Percentiles rank a stretch among this genome's conserved stretches.
Conservation (phyloP, 2,888 invertebrate species). For the Beris chalybata region DNA sequence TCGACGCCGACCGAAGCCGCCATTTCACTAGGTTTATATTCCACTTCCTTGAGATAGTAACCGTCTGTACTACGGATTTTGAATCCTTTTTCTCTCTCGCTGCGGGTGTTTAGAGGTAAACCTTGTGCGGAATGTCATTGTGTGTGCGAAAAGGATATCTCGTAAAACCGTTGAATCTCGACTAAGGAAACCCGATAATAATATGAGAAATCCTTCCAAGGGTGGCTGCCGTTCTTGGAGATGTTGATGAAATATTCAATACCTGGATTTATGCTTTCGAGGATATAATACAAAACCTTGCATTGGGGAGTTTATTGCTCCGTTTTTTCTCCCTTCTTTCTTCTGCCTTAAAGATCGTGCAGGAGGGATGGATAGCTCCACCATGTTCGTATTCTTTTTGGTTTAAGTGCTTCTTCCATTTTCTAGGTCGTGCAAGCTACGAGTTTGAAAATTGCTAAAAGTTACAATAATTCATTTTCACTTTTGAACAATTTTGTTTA, state of each 20-base stretch:
- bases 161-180: conserved; percentile 31
- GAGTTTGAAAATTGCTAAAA: too few species aligned
- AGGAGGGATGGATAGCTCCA: too few species aligned
- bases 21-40: conserved; percentile 4
- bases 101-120: not conserved
- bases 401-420: too few species aligned
- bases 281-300: conserved; percentile 34
- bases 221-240: conserved; percentile 24
- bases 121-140: conserved; percentile 31
- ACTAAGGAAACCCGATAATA: conserved; percentile 28
- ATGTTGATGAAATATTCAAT: conserved; percentile 39
- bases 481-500: too few species aligned
- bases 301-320: conserved; percentile 2
- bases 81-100: too few species aligned
- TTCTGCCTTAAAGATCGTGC: too few species aligned
- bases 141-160: conserved; percentile 31
- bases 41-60: too few species aligned
- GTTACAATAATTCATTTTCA: too few species aligned
- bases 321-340: not conserved
- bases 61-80: too few species aligned
- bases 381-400: too few species aligned
- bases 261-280: conserved; percentile 36
- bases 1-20: not conserved
- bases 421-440: too few species aligned
- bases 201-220: conserved; percentile 34